Conservation (phyloP, 64 coral and sea anemone genomes). For the Actinia tenebrosa region DNA sequence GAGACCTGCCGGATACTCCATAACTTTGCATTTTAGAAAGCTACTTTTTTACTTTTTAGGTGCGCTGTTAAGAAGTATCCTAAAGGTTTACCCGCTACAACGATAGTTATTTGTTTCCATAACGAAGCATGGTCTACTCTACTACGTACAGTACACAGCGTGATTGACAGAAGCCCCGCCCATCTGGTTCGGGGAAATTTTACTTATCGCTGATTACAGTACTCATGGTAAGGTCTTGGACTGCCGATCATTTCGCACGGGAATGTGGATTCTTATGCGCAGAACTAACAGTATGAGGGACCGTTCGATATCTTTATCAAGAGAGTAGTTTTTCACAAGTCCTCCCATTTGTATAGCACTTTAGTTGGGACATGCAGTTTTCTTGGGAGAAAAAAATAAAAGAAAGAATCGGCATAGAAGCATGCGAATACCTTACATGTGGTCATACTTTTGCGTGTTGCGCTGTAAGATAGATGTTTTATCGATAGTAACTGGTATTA, state of each 20-base stretch:
- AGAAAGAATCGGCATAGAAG: too few species aligned
- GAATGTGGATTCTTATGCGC: too few species aligned
- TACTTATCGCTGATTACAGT: slow-evolving; percentile 82
- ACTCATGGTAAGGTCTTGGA: slow-evolving; percentile 41
- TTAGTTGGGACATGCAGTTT: too few species aligned
- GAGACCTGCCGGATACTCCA: background rate
- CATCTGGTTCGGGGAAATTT: slow-evolving; percentile 51
- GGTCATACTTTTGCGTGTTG: too few species aligned
- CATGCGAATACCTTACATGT: too few species aligned
- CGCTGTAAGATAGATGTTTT: too few species aligned
- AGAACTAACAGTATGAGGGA: too few species aligned
- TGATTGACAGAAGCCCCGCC: slow-evolving; percentile 54
- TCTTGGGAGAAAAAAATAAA: too few species aligned
- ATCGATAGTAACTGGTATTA: too few species aligned
- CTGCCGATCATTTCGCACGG: background rate
- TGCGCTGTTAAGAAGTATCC: slow-evolving; percentile 49
- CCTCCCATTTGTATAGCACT: too few species aligned
- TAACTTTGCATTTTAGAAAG: too few species aligned
- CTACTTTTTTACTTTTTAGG: background rate
- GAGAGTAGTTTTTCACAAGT: too few species aligned
- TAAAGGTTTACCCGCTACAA: slow-evolving; percentile 50
- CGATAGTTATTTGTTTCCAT: slow-evolving; percentile 77
- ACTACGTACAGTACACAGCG: slow-evolving; percentile 72
- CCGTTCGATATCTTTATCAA: background rate
- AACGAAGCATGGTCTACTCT: slow-evolving; percentile 80